Evolutionary conservation across 1,140 invertebrate genomes (phyloP).

Genomic region (Mercenaria mercenaria): DNA sequence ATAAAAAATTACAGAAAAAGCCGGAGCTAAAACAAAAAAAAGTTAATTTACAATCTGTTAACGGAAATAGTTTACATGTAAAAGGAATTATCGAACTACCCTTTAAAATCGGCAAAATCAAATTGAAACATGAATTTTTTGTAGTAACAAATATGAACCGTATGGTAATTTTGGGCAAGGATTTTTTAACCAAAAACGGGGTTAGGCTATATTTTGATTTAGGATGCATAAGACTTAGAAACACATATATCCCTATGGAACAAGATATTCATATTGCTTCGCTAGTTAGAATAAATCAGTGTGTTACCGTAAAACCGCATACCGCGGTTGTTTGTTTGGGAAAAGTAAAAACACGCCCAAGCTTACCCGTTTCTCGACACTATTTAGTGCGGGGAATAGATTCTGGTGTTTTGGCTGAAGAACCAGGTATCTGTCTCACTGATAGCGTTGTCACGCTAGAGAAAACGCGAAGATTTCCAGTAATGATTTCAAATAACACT

Average conservation of each 20-base stretch:
- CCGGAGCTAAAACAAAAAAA: not conserved
- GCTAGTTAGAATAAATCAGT: not conserved
- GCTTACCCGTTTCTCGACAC: not conserved
- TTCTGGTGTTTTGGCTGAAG: too few relatives aligned
- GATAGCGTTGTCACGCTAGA: not conserved
- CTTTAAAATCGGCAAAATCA: not conserved
- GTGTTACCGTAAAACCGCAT: not conserved
- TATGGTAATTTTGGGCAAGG: not conserved
- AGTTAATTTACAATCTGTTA: not conserved
- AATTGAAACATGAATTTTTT: not conserved
- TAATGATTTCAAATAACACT: not conserved
- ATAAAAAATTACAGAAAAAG: not conserved
- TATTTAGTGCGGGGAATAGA: not conserved
- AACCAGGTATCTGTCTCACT: not conserved
- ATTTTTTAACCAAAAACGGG: not conserved
- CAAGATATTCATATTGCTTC: constrained; percentile 60
- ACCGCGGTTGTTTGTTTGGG: not conserved
- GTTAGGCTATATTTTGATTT: constrained; percentile 50
- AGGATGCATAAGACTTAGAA: constrained; percentile 7
- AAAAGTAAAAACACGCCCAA: not conserved
- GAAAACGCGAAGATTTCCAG: not conserved
- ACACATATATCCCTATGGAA: constrained; percentile 54
- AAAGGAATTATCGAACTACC: not conserved
- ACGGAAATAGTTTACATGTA: not conserved
- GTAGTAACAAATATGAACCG: not conserved